These are phyloP conservation scores for Gymnopithys bicolor DNA, from an alignment of 2,797 vertebrate genomes.

Conservation along the genomic window DNA sequence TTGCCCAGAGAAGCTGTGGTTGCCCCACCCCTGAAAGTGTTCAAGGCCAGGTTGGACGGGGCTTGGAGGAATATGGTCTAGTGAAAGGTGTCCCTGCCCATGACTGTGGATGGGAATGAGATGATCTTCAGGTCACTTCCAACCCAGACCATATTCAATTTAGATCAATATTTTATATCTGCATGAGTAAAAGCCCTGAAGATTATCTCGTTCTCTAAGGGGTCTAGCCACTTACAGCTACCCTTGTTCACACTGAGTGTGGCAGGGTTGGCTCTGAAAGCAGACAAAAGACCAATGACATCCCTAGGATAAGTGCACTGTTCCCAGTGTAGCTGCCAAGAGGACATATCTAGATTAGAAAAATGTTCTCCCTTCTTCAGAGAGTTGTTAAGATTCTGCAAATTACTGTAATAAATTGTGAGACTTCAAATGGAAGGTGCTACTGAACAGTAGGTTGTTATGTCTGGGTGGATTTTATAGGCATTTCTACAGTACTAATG, in stretches of 20 bases:
- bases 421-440: not conserved
- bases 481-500: not conserved
- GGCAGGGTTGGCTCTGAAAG: not conserved
- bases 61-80: not conserved
- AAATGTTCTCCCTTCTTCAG: not conserved
- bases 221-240: not conserved
- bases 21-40: not conserved
- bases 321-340: not conserved
- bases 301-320: not conserved
- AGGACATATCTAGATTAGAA: not conserved
- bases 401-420: not conserved
- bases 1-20: not conserved
- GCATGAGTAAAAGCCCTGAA: not conserved
- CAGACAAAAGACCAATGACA: not conserved
- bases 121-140: not conserved
- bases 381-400: not conserved
- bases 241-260: not conserved
- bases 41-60: rapidly evolving
- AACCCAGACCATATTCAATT: not conserved
- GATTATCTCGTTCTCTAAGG: not conserved
- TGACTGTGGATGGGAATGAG: not conserved
- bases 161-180: not conserved
- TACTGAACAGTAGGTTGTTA: not conserved
- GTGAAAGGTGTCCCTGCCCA: not conserved
- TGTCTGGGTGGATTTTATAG: not conserved